A percentile compares a stretch with the other conserved stretches of the same genome.
These are phyloP conservation scores for Pelochelys cantorii DNA, from an alignment of 2,797 vertebrate genomes.

Conservation along the genomic window DNA sequence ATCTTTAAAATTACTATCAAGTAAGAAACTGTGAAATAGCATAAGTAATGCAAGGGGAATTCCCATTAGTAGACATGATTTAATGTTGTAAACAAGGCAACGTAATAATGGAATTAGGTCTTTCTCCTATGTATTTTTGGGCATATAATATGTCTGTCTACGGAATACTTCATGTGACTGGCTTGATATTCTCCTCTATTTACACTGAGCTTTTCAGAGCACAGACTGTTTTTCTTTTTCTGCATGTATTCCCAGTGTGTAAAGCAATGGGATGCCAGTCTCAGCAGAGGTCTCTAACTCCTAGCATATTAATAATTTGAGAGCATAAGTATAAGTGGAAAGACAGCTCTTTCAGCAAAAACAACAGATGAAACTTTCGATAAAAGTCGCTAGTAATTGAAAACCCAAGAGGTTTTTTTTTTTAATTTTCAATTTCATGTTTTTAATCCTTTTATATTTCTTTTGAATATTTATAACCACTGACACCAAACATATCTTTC, in stretches of 20 bases:
- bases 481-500: not conserved
- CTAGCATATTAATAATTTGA: not conserved
- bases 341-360: not conserved
- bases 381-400: not conserved
- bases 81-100: not conserved
- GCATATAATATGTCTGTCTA: not conserved
- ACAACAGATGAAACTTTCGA: not conserved
- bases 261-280: not conserved
- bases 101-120: not conserved
- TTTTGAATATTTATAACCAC: not conserved
- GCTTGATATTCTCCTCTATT: not conserved
- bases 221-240: not conserved
- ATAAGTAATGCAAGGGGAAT: not conserved
- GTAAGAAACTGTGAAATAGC: not conserved
- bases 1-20: not conserved
- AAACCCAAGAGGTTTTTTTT: not conserved
- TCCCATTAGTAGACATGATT: not conserved
- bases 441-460: not conserved
- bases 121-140: not conserved
- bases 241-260: not conserved
- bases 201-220: not conserved
- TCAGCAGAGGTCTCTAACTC: not conserved
- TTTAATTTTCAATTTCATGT: not conserved
- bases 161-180: not conserved
- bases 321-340: not conserved